Conservation (phyloP, 1,140 invertebrate species). For the Laupala kohalensis region DNA sequence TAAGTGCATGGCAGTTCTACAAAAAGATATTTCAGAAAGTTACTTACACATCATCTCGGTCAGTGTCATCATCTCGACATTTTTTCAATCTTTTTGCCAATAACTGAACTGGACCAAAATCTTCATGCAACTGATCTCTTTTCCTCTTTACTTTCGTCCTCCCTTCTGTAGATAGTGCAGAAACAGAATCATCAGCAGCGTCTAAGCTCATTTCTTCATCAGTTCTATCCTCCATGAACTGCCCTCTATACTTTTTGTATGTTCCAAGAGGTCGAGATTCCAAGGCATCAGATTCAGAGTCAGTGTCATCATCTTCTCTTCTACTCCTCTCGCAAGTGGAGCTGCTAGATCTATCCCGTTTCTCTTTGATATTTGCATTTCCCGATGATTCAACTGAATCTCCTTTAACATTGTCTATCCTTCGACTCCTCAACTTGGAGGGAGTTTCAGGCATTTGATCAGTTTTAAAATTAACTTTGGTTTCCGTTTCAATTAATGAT, state of each 20-base stretch:
- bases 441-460: neutral
- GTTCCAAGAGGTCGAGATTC: neutral
- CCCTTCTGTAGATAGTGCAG: neutral
- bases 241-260: neutral
- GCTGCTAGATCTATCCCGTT: neutral
- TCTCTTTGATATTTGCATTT: neutral
- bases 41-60: constrained; percentile 18
- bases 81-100: constrained; percentile 18
- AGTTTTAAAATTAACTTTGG: neutral
- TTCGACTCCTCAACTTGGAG: neutral
- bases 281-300: neutral
- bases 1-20: too few species aligned
- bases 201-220: neutral
- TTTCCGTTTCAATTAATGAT: neutral
- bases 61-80: constrained; percentile 19
- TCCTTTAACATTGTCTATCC: neutral
- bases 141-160: constrained; percentile 1
- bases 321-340: neutral
- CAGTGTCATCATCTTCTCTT: neutral
- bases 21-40: too few species aligned
- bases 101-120: neutral
- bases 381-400: neutral
- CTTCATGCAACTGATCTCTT: constrained; percentile 2
- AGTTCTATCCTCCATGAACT: neutral
- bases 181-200: neutral